Percentiles rank a stretch among this genome's conserved stretches.
phyloP scores from a whole-genome alignment of 2,113 vertebrate species.

The Centrocercus urophasianus region DNA sequence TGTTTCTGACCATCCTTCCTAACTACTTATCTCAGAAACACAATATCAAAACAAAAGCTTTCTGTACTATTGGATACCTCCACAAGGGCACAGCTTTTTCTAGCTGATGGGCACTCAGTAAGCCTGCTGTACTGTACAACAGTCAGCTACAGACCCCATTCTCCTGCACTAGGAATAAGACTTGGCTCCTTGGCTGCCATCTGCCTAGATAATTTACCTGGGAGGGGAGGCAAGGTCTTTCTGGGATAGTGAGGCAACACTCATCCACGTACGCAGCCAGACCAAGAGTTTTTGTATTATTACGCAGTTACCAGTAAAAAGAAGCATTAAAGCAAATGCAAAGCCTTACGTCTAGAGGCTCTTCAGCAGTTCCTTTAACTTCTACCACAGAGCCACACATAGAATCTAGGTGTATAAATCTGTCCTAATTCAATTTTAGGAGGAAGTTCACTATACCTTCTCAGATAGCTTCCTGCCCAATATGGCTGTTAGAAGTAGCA shows the following conservation, averaged over 20 bases:
- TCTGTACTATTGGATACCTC: not conserved
- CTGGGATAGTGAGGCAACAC: not conserved
- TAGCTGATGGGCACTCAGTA: not conserved
- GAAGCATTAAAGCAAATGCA: not conserved
- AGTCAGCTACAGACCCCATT: rapidly evolving
- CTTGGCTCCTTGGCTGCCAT: not conserved
- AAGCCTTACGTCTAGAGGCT: not conserved
- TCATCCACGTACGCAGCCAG: not conserved
- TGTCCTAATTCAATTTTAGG: not conserved
- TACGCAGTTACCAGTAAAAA: not conserved
- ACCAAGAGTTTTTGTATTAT: not conserved
- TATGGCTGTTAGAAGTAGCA: not conserved
- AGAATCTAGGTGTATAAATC: not conserved
- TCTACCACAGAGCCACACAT: not conserved
- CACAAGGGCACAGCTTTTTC: not conserved
- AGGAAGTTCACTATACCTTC: not conserved
- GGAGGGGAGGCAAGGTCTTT: not conserved
- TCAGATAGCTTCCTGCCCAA: not conserved
- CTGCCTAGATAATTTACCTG: not conserved
- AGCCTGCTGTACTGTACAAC: not conserved
- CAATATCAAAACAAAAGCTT: not conserved
- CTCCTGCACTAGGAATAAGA: not conserved
- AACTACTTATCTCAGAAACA: not conserved
- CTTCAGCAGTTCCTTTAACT: not conserved
- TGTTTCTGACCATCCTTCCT: not conserved